Conservation (phyloP, 2,113 vertebrate species). For the Gopherus flavomarginatus region DNA sequence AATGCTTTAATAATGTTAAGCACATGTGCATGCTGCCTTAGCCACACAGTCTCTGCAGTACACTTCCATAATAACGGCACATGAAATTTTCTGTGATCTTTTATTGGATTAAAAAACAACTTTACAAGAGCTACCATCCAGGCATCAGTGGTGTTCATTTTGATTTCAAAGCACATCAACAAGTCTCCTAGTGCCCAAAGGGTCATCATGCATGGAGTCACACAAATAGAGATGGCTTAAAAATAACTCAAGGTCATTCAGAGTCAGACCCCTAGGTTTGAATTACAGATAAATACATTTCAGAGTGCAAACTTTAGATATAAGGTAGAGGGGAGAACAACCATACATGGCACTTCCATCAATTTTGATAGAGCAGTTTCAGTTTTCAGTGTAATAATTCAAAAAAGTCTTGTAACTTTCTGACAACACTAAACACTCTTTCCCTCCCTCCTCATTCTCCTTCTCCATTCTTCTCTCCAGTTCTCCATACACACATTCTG, state of each 20-base stretch:
- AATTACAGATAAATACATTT: constrained; percentile 53
- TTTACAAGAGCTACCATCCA: background rate
- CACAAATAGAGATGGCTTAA: constrained; percentile 39
- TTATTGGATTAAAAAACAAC: background rate
- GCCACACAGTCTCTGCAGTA: background rate
- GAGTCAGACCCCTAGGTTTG: constrained; percentile 3
- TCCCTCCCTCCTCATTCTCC: background rate
- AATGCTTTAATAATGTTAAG: background rate
- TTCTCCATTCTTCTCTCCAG: constrained; percentile 4
- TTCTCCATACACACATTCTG: background rate
- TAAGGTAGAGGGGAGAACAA: constrained; percentile 5
- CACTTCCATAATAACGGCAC: background rate
- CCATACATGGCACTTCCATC: constrained; percentile 25
- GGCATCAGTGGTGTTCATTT: background rate
- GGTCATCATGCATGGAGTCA: constrained; percentile 51
- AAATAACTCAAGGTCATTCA: constrained; percentile 37
- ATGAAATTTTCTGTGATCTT: background rate
- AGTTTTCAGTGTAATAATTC: constrained; percentile 34
- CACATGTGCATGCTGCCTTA: background rate
- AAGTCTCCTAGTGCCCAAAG: constrained; percentile 38
- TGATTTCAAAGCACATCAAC: constrained; percentile 58
- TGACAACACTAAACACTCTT: background rate
- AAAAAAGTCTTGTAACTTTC: constrained; percentile 10
- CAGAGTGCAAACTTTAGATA: constrained; percentile 30
- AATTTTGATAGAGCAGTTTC: constrained; percentile 37